Evolutionary conservation across 2,888 invertebrate genomes (phyloP).

Genomic region (Deilephila elpenor): DNA sequence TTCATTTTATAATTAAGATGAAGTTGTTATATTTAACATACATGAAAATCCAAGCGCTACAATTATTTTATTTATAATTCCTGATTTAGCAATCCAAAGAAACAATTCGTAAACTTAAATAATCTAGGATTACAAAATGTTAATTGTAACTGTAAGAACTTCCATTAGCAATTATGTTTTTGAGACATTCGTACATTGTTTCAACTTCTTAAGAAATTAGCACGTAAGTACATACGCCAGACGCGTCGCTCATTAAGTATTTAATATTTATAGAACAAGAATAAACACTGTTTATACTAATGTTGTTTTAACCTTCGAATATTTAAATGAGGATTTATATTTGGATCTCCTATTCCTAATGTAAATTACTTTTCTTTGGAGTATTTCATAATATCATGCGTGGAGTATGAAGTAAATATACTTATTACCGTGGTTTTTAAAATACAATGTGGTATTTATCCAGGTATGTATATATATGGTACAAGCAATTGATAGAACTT

Average conservation of each 20-base stretch:
- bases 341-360: background rate
- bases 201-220: constrained; percentile 7
- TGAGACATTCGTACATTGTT: constrained; percentile 1
- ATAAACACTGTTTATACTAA: constrained; percentile 12
- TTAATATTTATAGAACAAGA: background rate
- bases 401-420: too few relatives aligned
- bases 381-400: too few relatives aligned
- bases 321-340: background rate
- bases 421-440: too few relatives aligned
- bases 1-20: background rate
- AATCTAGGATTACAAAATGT: too few relatives aligned
- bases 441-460: too few relatives aligned
- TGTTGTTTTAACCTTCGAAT: background rate
- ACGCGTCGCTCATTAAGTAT: background rate
- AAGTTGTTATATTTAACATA: too few relatives aligned
- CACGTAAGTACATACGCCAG: background rate
- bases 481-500: too few relatives aligned
- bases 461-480: too few relatives aligned
- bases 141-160: background rate
- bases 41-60: too few relatives aligned
- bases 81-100: too few relatives aligned
- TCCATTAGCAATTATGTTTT: background rate
- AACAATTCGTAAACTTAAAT: too few relatives aligned
- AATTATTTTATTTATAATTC: too few relatives aligned
- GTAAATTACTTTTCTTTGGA: background rate